phyloP scores from a whole-genome alignment of 2,113 vertebrate genomes.

The Mionectes macconnelli region DNA sequence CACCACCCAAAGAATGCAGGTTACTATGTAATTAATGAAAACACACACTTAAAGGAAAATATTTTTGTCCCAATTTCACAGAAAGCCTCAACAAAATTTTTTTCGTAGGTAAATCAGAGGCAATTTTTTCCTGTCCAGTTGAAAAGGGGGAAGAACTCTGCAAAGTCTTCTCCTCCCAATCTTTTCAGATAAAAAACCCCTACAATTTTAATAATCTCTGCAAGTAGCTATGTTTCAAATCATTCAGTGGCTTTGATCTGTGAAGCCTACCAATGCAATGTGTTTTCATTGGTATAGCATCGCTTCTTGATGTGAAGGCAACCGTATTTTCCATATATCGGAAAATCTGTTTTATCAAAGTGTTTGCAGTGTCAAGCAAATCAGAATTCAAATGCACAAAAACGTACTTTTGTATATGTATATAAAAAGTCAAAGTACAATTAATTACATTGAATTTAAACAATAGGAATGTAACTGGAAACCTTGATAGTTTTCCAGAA shows the following conservation, averaged over 20 bases:
- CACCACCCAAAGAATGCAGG: constrained; percentile 2
- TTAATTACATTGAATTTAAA: not conserved
- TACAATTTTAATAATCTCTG: not conserved
- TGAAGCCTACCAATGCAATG: not conserved
- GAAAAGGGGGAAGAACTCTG: not conserved
- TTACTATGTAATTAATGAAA: constrained; percentile 17
- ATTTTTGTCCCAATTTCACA: not conserved
- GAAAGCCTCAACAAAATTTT: not conserved
- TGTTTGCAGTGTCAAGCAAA: not conserved
- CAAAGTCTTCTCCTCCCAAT: not conserved
- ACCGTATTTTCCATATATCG: not conserved
- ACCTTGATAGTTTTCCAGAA: not conserved
- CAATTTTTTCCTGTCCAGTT: not conserved
- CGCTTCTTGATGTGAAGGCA: not conserved
- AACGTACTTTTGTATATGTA: not conserved
- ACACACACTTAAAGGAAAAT: not conserved
- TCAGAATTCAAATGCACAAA: not conserved
- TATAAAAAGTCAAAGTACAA: not conserved
- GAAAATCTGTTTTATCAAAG: not conserved
- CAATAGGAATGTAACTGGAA: not conserved
- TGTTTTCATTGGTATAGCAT: not conserved
- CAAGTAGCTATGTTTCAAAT: not conserved
- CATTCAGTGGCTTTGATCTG: not conserved
- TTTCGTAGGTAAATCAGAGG: not conserved
- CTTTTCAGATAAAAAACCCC: not conserved